phyloP scores from a whole-genome alignment of 2,113 vertebrate genomes.

The Loxodonta africana region DNA sequence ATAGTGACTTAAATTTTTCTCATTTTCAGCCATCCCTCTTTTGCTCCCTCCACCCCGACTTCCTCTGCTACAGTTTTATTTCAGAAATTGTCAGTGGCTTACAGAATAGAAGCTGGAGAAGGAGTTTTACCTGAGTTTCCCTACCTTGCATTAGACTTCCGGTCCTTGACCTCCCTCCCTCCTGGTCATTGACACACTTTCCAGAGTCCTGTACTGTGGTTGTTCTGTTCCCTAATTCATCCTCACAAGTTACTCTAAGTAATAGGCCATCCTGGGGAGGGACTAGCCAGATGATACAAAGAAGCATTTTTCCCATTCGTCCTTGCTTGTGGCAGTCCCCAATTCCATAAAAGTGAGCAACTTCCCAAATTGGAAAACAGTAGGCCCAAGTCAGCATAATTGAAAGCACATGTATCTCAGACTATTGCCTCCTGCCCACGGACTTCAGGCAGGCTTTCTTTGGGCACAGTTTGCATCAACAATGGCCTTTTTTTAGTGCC shows the following conservation, averaged over 20 bases:
- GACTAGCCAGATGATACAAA: background rate
- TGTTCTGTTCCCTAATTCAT: background rate
- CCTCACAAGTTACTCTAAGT: background rate
- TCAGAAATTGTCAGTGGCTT: background rate
- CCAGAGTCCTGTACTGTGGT: background rate
- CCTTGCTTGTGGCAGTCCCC: background rate
- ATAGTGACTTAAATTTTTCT: background rate
- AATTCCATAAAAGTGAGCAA: background rate
- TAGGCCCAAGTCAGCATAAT: background rate
- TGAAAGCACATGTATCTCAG: background rate
- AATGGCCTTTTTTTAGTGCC: background rate
- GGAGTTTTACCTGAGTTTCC: background rate
- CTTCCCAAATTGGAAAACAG: background rate
- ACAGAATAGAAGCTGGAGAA: background rate
- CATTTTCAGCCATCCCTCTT: background rate
- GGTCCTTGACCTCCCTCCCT: background rate
- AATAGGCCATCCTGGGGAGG: background rate
- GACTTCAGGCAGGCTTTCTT: background rate
- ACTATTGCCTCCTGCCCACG: background rate
- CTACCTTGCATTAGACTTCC: background rate
- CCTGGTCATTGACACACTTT: background rate
- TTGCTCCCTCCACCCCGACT: background rate
- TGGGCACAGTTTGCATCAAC: background rate
- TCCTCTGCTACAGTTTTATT: background rate
- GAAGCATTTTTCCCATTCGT: background rate